These are phyloP conservation scores for Dendrolimus punctatus DNA, from an alignment of 1,140 invertebrate species.

Conservation along the genomic window DNA sequence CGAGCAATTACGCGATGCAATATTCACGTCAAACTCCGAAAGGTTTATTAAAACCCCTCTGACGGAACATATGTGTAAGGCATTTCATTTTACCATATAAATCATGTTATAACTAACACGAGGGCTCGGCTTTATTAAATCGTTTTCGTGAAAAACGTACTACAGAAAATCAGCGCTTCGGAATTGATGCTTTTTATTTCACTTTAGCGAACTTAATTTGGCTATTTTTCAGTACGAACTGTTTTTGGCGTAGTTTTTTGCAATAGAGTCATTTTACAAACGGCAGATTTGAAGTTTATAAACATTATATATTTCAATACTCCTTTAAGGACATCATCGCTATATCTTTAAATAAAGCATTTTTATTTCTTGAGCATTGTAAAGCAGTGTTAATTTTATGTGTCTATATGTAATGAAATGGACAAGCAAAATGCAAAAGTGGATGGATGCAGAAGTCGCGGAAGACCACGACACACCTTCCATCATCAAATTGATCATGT, in stretches of 20 bases:
- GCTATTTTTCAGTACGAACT: slow-evolving; percentile 2
- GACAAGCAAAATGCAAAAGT: too few species aligned
- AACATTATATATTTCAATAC: too few species aligned
- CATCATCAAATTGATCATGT: too few species aligned
- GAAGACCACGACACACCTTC: too few species aligned
- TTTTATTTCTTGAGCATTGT: too few species aligned
- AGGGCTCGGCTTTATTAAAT: slow-evolving; percentile 45
- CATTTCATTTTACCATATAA: slow-evolving; percentile 50
- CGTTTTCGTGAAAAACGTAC: slow-evolving; percentile 29
- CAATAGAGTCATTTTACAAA: too few species aligned
- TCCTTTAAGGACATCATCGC: too few species aligned
- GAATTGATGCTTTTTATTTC: slow-evolving; percentile 30
- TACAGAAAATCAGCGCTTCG: slow-evolving; percentile 18
- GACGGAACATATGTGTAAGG: slow-evolving; percentile 36
- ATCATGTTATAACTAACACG: slow-evolving; percentile 47
- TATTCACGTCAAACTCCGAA: slow-evolving; percentile 29
- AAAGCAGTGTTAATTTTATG: too few species aligned
- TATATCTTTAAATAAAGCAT: too few species aligned
- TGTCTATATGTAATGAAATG: too few species aligned
- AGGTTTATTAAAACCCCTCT: slow-evolving; percentile 38
- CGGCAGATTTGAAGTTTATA: too few species aligned
- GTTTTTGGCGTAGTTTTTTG: background rate
- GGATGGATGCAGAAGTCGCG: too few species aligned
- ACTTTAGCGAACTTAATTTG: slow-evolving; percentile 9
- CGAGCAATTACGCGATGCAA: slow-evolving; percentile 44